These are phyloP conservation scores for Pyrocephalus nanus DNA, from an alignment of 2,797 vertebrate species.

Conservation along the genomic window DNA sequence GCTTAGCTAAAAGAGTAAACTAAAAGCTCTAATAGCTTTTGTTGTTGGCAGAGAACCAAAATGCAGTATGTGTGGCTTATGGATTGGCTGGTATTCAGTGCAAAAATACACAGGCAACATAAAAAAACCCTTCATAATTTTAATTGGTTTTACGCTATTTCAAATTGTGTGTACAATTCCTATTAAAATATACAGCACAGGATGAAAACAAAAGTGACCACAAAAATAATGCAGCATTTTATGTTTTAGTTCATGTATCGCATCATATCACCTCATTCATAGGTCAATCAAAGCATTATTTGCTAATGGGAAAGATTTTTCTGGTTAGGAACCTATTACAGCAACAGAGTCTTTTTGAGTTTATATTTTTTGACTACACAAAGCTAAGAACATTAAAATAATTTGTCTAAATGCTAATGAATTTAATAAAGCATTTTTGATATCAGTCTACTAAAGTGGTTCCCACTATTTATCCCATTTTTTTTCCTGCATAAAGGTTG, in stretches of 20 bases:
- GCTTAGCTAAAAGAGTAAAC: neutral
- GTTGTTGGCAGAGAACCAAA: neutral
- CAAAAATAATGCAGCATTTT: neutral
- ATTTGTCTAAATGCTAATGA: neutral
- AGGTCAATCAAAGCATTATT: neutral
- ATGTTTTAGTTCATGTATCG: neutral
- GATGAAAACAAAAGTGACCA: neutral
- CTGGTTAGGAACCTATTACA: neutral
- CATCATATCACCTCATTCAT: neutral
- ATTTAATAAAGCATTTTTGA: neutral
- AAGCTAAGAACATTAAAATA: neutral
- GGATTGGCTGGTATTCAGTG: neutral
- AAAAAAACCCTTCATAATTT: neutral
- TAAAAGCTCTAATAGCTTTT: neutral
- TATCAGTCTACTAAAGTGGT: neutral
- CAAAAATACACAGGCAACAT: neutral
- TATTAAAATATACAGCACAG: neutral
- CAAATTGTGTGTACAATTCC: neutral
- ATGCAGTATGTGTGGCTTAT: neutral
- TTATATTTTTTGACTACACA: neutral
- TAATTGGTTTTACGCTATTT: neutral
- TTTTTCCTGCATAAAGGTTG: neutral
- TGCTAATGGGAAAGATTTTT: neutral
- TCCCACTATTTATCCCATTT: neutral
- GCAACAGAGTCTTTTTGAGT: neutral